Conservation (phyloP, 2,888 invertebrate species). For the Meghimatium bilineatum region DNA sequence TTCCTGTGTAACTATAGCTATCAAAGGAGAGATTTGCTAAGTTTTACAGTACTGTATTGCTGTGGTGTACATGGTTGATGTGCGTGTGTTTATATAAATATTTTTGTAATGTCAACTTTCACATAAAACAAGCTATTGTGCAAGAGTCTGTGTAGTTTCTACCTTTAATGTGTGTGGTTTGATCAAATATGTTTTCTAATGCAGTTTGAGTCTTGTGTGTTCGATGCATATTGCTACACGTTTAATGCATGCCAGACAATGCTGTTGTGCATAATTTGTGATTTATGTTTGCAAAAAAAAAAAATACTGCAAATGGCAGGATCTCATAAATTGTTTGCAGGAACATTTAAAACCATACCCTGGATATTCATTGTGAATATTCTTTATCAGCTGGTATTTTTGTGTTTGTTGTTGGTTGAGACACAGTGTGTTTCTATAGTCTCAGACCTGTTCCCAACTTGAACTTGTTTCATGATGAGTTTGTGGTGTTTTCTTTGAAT, state of each 20-base stretch:
- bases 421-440: not conserved
- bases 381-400: too few relatives aligned
- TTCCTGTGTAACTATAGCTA: not conserved
- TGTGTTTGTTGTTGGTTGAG: not conserved
- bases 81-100: not conserved
- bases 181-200: not conserved
- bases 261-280: not conserved
- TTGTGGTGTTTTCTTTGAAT: slow-evolving; percentile 25
- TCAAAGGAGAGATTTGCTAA: not conserved
- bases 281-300: not conserved
- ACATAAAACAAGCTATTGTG: not conserved
- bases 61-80: not conserved
- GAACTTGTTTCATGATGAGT: not conserved
- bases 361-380: not conserved
- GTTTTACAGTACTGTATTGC: slow-evolving; percentile 14
- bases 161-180: not conserved
- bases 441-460: slow-evolving; percentile 7
- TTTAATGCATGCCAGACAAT: not conserved
- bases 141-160: too few relatives aligned
- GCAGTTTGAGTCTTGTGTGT: not conserved
- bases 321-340: not conserved
- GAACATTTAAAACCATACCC: slow-evolving; percentile 1
- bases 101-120: not conserved
- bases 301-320: not conserved
- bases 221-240: not conserved